A percentile compares a stretch with the other conserved stretches of the same genome.
Evolutionary conservation across 2,888 invertebrate species (phyloP).

Genomic region (Hemistola chrysoprasaria): DNA sequence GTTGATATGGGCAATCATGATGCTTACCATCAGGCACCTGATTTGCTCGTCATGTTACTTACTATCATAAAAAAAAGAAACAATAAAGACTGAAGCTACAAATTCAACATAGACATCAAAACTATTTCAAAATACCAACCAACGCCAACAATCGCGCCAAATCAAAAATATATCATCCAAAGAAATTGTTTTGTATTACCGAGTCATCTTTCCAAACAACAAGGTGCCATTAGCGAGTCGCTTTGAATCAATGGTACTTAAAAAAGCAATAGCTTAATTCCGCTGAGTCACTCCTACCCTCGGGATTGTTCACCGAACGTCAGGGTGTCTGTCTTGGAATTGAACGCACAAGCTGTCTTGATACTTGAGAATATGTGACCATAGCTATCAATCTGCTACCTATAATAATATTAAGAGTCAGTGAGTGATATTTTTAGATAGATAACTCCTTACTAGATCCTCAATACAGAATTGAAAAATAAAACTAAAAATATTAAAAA

Average conservation of each 20-base stretch:
- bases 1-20: too few species aligned
- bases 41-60: too few species aligned
- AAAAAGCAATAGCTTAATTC: slow-evolving; percentile 63
- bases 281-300: slow-evolving; percentile 71
- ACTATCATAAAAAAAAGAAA: too few species aligned
- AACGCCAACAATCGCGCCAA: slow-evolving; percentile 8
- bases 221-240: slow-evolving; percentile 69
- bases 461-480: too few species aligned
- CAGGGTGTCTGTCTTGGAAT: slow-evolving; percentile 51
- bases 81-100: too few species aligned
- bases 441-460: too few species aligned
- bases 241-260: slow-evolving; percentile 68
- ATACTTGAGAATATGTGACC: slow-evolving; percentile 33
- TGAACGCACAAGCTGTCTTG: slow-evolving; percentile 37
- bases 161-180: slow-evolving; percentile 25
- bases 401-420: too few species aligned
- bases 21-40: too few species aligned
- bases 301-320: slow-evolving; percentile 54
- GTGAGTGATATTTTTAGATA: too few species aligned
- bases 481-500: too few species aligned
- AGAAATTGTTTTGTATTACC: slow-evolving; percentile 40
- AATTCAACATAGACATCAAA: too few species aligned
- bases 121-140: neutral
- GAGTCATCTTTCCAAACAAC: slow-evolving; percentile 67
- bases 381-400: too few species aligned